Conservation (phyloP, 2,888 invertebrate species). For the Agrotis exclamationis region DNA sequence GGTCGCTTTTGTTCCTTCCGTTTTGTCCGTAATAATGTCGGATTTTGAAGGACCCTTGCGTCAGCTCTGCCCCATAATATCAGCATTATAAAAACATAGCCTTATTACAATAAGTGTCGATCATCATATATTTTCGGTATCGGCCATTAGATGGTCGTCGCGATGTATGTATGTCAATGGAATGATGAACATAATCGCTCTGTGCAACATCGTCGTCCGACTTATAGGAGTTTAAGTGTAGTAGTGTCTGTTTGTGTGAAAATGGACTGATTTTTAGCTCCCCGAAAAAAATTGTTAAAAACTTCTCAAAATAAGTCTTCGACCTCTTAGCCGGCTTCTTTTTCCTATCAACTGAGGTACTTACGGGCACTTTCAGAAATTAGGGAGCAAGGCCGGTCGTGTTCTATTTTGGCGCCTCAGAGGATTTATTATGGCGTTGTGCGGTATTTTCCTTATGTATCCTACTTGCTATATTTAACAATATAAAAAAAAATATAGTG, state of each 20-base stretch:
- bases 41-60: constrained; percentile 44
- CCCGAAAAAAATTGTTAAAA: not conserved
- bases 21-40: not conserved
- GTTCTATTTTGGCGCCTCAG: not conserved
- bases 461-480: not conserved
- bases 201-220: constrained; percentile 24
- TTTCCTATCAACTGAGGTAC: no score
- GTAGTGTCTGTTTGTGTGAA: not conserved
- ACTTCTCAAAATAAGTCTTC: not conserved
- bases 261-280: not conserved
- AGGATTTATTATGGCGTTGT: not conserved
- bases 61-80: constrained; percentile 27
- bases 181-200: constrained; percentile 24
- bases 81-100: constrained; percentile 36
- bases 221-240: not conserved
- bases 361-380: no score
- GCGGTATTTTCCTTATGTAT: not conserved
- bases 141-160: constrained; percentile 36
- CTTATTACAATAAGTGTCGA: constrained; percentile 50
- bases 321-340: no score
- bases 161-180: constrained; percentile 56
- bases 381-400: no score
- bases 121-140: constrained; percentile 48
- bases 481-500: no score
- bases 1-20: no score